Percentiles rank a stretch among this genome's conserved stretches.
Evolutionary conservation across 2,113 vertebrate genomes (phyloP).

Genomic region (Dinomys branickii): DNA sequence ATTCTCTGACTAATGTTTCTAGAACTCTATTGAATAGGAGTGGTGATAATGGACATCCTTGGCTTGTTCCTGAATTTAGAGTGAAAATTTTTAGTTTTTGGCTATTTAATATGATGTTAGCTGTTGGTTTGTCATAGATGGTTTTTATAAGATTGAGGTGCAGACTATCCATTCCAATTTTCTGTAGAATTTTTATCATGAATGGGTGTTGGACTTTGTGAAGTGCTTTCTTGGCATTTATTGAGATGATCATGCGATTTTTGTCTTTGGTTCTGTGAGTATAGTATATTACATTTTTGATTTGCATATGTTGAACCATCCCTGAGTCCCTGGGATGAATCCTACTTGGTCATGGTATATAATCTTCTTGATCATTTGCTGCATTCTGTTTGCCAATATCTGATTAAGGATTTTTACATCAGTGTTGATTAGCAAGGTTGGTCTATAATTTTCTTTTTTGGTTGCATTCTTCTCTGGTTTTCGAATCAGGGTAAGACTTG

Average conservation of each 20-base stretch:
- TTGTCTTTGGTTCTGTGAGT: neutral
- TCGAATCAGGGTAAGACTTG: no score
- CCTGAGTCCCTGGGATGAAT: neutral
- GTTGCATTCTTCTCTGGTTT: no score
- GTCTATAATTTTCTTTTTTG: neutral
- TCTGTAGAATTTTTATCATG: no score
- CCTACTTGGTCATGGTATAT: neutral
- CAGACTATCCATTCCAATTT: no score
- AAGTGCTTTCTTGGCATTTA: neutral
- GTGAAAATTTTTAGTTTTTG: neutral
- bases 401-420: neutral
- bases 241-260: neutral
- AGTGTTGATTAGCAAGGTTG: neutral
- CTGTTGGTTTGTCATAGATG: neutral
- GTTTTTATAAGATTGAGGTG: neutral
- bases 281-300: neutral
- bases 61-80: neutral
- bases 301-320: neutral
- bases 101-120: neutral
- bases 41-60: neutral
- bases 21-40: neutral
- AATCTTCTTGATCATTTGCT: neutral
- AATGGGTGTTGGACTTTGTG: neutral
- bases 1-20: neutral
- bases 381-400: neutral